phyloP scores from a whole-genome alignment of 37 sponge, comb jelly and placozoan species.

The Chondrilla cf. caribensis region DNA sequence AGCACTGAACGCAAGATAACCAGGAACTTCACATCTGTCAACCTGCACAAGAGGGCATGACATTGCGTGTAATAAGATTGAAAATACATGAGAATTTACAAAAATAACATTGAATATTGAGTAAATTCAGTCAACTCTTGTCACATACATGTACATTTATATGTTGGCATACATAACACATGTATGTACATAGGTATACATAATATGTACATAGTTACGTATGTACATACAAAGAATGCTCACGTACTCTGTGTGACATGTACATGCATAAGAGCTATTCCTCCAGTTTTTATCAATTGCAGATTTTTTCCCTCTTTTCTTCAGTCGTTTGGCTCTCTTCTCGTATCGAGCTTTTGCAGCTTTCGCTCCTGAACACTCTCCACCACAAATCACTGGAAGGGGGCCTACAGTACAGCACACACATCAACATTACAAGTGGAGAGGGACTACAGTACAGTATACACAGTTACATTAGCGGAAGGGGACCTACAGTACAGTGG shows the following conservation, averaged over 20 bases:
- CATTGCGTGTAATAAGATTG: not conserved
- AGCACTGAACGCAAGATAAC: slow-evolving; percentile 49
- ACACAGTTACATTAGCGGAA: not conserved
- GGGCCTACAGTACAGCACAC: slow-evolving; percentile 42
- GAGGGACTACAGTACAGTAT: not conserved
- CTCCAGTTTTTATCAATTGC: slow-evolving; percentile 68
- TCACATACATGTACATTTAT: not conserved
- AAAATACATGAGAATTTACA: slow-evolving; percentile 7
- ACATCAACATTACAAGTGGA: not conserved
- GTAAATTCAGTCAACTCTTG: not conserved
- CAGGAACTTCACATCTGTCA: slow-evolving; percentile 57
- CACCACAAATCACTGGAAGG: slow-evolving; percentile 59
- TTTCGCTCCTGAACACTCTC: slow-evolving; percentile 67
- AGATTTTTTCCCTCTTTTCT: slow-evolving; percentile 50
- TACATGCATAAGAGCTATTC: slow-evolving; percentile 68
- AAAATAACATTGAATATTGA: not conserved
- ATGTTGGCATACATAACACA: not conserved
- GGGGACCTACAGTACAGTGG: too few species aligned
- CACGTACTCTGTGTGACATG: slow-evolving; percentile 70
- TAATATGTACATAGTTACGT: not conserved
- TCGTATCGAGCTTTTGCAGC: slow-evolving; percentile 59
- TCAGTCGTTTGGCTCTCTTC: slow-evolving; percentile 43
- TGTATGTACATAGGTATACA: not conserved
- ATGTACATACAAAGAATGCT: not conserved
- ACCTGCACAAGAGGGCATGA: slow-evolving; percentile 19